Evolutionary conservation across 2,888 invertebrate genomes (phyloP).

Genomic region (Oscheius sp.): DNA sequence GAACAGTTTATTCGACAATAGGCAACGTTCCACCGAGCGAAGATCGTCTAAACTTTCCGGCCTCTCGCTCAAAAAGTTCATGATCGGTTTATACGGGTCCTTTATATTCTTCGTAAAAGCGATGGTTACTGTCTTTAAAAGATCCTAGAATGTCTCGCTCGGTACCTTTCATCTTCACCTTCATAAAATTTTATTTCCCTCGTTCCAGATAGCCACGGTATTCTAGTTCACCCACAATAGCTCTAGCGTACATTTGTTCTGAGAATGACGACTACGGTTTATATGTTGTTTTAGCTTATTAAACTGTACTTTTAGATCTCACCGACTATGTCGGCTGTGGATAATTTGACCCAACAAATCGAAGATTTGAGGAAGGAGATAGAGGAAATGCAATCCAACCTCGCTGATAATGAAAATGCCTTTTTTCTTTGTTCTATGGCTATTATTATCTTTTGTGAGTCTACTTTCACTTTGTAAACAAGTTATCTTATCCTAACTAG

Average conservation of each 20-base stretch:
- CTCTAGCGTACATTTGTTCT: neutral
- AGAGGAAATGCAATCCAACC: conserved; percentile 47
- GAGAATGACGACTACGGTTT: neutral
- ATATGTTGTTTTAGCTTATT: neutral
- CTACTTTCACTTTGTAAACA: neutral
- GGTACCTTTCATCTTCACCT: conserved; percentile 12
- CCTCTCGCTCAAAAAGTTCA: no score
- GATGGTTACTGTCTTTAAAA: conserved; percentile 12
- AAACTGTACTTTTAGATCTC: neutral
- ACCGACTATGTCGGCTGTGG: conserved; percentile 18
- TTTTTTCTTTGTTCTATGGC: conserved; percentile 68
- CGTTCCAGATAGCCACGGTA: conserved; percentile 26
- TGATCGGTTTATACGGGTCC: no score
- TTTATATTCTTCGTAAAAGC: neutral
- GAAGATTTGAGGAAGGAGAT: conserved; percentile 44
- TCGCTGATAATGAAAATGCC: conserved; percentile 63
- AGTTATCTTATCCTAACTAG: no score
- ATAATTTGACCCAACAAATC: conserved; percentile 43
- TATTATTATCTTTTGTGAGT: conserved; percentile 65
- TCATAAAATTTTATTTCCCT: conserved; percentile 20
- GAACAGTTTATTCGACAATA: no score
- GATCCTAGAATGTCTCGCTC: conserved; percentile 1
- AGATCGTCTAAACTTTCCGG: no score
- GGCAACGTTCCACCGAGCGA: no score
- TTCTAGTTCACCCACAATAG: neutral